Evolutionary conservation across 2,113 vertebrate genomes (phyloP), one percentile per base, ranked within the genome.

Genomic region (Catharus bicknelli): DNA sequence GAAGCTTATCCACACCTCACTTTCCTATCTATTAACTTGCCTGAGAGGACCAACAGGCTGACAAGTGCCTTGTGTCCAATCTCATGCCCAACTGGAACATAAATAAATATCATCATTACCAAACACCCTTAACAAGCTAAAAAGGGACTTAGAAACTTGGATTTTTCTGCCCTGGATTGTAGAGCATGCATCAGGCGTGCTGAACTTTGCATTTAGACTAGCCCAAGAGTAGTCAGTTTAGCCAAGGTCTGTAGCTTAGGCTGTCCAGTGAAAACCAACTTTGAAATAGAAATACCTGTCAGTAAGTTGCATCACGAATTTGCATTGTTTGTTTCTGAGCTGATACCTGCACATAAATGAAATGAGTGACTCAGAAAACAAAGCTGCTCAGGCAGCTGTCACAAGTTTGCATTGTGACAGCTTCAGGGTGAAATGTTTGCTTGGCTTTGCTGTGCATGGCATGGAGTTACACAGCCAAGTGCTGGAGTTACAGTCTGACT

Each of bases 1-100:
- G 26, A 68, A 64, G 6, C 3, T 62, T 69, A 29, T 26, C 16
- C 17, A 47, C 27, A 79, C 36, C 13, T 78, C 9, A 23, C 2
- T 69, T 81, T 74, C 23, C 22, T 32, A 6, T 38, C 5, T 34
- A 7, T 83, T 45, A 70, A 55, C 13, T 51, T 38, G 32, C 5
- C 30, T 50, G 40, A 42, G 26, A 90, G 50, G 43, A 51, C 16
- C 50, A 83, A 26, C 9, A 67, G 47, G 27, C 47, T 86, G 34
- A 67, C 53, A 67, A 43, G 36, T 51, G 62, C 45, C 22, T 68
- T 26, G 15, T 77, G 27, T 68, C 54, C 47, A 10, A 10, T 38
- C 51, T 72, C 26, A 14, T 13, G 27, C 40, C 22, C 20, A 83
- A 1, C 8, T 7, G 6, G 13, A 34, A 63, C 3, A 1, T 0